Percentiles rank a stretch among this genome's conserved stretches.
These are phyloP conservation scores for Mormyrus lacerda DNA, from an alignment of 2,113 vertebrate species.

Conservation along the genomic window DNA sequence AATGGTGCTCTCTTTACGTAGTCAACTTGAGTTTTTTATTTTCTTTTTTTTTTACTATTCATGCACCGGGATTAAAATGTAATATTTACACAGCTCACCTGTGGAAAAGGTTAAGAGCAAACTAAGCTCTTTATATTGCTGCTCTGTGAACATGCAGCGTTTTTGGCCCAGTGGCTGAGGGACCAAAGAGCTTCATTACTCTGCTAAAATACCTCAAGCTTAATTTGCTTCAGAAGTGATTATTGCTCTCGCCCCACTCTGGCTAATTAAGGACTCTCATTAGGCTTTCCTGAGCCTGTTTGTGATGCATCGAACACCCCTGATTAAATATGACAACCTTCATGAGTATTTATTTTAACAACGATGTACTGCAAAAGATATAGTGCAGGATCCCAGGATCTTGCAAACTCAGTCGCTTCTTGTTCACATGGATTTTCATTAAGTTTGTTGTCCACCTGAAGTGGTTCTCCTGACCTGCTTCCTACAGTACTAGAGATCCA, in stretches of 20 bases:
- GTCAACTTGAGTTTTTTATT: conserved; percentile 28
- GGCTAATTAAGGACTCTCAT: conserved; percentile 65
- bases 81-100: conserved; percentile 33
- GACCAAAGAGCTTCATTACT: conserved; percentile 47
- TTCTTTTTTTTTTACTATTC: neutral
- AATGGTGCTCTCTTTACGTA: conserved; percentile 15
- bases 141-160: conserved; percentile 36
- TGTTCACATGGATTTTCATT: conserved; percentile 17
- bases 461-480: neutral
- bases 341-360: conserved; percentile 32
- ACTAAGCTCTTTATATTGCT: conserved; percentile 28
- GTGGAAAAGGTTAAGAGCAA: conserved; percentile 37
- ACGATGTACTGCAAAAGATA: conserved; percentile 34
- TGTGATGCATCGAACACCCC: conserved; percentile 60
- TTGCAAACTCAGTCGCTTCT: conserved; percentile 32
- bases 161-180: conserved; percentile 20
- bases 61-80: conserved; percentile 23
- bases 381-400: conserved; percentile 18
- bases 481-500: neutral
- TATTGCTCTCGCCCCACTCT: conserved; percentile 58
- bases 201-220: conserved; percentile 53
- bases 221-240: conserved; percentile 66
- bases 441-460: neutral
- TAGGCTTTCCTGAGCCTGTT: conserved; percentile 62
- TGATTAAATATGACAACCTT: conserved; percentile 59